phyloP scores from a whole-genome alignment of 1,140 invertebrate genomes.

The Zaprionus lachaisei region DNA sequence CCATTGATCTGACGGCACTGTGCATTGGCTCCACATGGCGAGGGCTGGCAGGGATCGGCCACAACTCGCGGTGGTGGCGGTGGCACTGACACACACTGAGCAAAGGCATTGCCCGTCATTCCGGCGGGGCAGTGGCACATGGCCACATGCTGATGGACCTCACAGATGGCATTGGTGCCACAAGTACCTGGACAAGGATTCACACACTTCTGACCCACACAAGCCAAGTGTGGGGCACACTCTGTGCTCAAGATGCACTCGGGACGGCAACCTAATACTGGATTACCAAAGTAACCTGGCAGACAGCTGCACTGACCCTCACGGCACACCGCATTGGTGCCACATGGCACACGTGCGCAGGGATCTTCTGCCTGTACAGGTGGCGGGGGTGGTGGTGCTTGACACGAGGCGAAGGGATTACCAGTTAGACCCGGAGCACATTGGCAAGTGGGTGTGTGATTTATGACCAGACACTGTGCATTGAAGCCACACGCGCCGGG shows the following conservation, averaged over 20 bases:
- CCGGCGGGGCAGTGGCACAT: conserved; percentile 75
- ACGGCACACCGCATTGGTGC: conserved; percentile 88
- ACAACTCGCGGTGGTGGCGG: conserved; percentile 69
- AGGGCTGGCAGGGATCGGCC: conserved; percentile 86
- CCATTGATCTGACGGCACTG: conserved; percentile 85
- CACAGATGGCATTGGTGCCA: conserved; percentile 89
- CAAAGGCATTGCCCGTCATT: conserved; percentile 77
- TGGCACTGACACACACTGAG: conserved; percentile 55
- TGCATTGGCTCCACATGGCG: conserved; percentile 87
- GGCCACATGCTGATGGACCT: conserved; percentile 89
- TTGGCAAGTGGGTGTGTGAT: conserved; percentile 88
- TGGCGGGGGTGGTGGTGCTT: conserved; percentile 57
- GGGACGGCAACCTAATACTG: conserved; percentile 89
- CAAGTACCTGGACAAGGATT: conserved; percentile 91
- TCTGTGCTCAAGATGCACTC: conserved; percentile 94
- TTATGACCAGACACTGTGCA: conserved; percentile 88
- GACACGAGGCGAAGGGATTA: conserved; percentile 84
- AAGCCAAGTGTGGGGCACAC: conserved; percentile 90
- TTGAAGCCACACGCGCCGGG: conserved; percentile 91
- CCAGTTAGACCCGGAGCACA: conserved; percentile 86
- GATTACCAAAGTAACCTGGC: conserved; percentile 88
- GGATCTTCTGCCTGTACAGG: conserved; percentile 71
- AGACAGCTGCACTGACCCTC: conserved; percentile 85
- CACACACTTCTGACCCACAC: conserved; percentile 89
- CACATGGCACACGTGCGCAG: conserved; percentile 88